phyloP scores from a whole-genome alignment of 1,140 invertebrate genomes.

The Pseudomyrmex gracilis region DNA sequence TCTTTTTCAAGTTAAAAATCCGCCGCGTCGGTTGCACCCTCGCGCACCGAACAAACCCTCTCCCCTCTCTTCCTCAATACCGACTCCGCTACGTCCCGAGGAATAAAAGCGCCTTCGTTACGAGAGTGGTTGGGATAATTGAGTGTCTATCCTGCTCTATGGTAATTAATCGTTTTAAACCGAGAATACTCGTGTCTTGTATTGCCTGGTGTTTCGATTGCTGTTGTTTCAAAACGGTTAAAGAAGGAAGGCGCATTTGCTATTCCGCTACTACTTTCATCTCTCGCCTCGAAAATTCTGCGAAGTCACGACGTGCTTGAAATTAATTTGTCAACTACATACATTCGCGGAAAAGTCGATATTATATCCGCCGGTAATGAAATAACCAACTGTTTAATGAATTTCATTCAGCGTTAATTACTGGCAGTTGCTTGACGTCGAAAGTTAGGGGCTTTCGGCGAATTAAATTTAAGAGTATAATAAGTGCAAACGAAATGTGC shows the following conservation, averaged over 20 bases:
- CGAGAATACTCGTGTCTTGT: background rate
- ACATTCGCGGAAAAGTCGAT: background rate
- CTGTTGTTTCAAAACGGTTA: background rate
- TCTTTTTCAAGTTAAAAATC: slow-evolving; percentile 10
- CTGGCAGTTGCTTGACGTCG: background rate
- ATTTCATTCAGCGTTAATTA: slow-evolving; percentile 3
- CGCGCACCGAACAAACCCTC: background rate
- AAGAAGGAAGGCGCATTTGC: background rate
- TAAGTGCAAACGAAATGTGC: background rate
- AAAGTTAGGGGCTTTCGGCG: background rate
- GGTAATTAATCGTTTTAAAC: slow-evolving; percentile 37
- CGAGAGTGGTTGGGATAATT: slow-evolving; percentile 43
- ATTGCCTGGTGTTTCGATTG: slow-evolving; percentile 27
- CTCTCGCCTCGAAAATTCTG: background rate
- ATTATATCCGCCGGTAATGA: background rate
- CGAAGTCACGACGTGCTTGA: background rate
- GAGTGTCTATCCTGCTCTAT: background rate
- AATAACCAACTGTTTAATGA: slow-evolving; percentile 2
- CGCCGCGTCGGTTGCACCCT: background rate
- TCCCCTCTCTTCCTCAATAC: background rate
- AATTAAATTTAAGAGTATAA: slow-evolving; percentile 26
- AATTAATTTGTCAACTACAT: slow-evolving; percentile 19
- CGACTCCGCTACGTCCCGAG: background rate
- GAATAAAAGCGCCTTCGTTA: slow-evolving; percentile 10
- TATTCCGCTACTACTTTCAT: background rate